These are phyloP conservation scores for Coregonus sp. DNA, from an alignment of 2,797 vertebrate species.

Conservation along the genomic window DNA sequence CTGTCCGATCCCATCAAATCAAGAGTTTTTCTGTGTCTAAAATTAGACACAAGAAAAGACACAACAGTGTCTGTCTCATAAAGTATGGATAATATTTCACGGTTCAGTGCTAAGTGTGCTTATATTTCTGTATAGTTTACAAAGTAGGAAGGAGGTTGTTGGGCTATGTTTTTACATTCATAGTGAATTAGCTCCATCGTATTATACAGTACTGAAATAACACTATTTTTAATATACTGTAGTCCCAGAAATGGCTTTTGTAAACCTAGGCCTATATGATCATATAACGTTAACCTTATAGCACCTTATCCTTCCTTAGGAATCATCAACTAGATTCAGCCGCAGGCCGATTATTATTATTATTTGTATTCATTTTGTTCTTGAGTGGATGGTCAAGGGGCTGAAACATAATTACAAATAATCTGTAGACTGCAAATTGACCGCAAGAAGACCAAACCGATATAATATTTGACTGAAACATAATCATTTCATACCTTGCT, in stretches of 20 bases:
- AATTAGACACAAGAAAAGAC: neutral
- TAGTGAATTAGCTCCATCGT: neutral
- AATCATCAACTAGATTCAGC: no score
- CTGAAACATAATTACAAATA: no score
- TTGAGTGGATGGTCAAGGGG: no score
- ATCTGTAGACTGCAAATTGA: no score
- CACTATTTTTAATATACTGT: no score
- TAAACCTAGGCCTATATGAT: neutral
- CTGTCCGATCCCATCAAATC: constrained; percentile 40
- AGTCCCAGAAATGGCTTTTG: neutral
- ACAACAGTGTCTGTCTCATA: neutral
- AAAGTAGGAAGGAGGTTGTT: neutral
- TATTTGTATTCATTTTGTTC: no score
- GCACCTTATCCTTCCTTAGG: no score
- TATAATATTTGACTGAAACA: no score
- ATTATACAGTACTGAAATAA: neutral
- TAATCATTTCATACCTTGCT: no score
- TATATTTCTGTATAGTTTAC: neutral
- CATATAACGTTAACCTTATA: no score
- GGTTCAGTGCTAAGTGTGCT: neutral
- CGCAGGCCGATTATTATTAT: no score
- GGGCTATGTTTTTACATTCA: neutral
- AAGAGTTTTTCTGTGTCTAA: constrained; percentile 9
- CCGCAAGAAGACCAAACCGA: no score
- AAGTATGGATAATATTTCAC: neutral